Base-by-base conservation (phyloP, 2,888 invertebrate genomes). In the Leptinotarsa peninsularis region DNA sequence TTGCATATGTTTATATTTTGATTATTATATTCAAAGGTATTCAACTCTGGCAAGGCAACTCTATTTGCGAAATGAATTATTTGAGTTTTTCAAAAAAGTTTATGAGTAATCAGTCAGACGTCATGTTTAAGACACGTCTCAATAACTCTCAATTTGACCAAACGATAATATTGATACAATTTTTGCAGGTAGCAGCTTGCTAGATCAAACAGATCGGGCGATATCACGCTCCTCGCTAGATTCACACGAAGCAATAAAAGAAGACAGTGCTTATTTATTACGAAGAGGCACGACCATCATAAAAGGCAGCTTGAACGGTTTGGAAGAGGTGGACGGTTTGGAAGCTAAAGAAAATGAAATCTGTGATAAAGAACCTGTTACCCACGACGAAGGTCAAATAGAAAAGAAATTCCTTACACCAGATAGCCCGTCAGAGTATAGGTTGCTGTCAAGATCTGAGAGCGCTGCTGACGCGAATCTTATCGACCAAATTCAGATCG, bases 391-490 rank as follows among this genome's bases (percentile, higher is more conserved):
- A 52, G 82, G 83, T 72, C 81, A 82, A 49, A 67, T 80, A 18
- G 66, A 76, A 33, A 74, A 67, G 54, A 78, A 73, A 70, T 73
- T 71, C 50, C 63, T 67, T 17, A 71, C 89, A n/a, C 91, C 92
- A 3, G 92, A 92, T 75, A 93, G 91, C 83, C 92, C 91, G 49
- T 91, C 92, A 15, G 92, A 93, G 82, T 87, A 91, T 21, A 88
- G 79, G 23, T 90, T 92, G 67, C 85, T 93, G 49, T 91, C 92
- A 0, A 89, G 92, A 78, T 93, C 93, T 0, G 93, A 94, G 83
- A 95, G 94, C 85, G 95, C 94, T 0, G 94, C 93, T n/a, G 95
- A 95, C 86, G 93, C 94, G 7, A 93, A 94, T 83, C 93, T 95
- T 52, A 88, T 94, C 50, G 93, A 93, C 81, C 94, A 94, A 83